Conservation (phyloP, 2,797 vertebrate species). For the Pipistrellus pipistrellus region DNA sequence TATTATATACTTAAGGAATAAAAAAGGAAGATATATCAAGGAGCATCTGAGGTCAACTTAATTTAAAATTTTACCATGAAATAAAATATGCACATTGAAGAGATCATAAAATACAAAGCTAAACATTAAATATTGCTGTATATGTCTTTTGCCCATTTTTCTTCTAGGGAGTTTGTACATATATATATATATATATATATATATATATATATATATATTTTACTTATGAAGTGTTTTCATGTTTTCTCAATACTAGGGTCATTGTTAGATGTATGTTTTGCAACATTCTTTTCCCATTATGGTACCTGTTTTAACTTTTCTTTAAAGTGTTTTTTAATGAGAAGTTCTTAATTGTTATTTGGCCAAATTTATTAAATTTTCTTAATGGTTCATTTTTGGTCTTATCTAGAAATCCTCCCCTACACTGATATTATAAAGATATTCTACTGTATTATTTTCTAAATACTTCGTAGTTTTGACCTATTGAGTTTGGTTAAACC, state of each 20-base stretch:
- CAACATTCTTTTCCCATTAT: background rate
- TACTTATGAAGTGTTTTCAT: background rate
- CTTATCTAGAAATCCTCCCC: background rate
- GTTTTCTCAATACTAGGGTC: background rate
- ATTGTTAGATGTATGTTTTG: background rate
- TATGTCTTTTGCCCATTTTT: background rate
- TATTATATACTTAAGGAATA: background rate
- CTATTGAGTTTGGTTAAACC: background rate
- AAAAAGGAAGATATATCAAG: background rate
- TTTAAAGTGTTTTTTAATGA: background rate
- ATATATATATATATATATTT: background rate
- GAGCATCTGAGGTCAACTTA: background rate
- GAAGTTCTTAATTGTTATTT: background rate
- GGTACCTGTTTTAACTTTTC: background rate
- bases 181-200: no score
- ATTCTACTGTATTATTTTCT: background rate
- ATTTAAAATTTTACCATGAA: slow-evolving; percentile 17
- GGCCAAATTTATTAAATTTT: background rate
- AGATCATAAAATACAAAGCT: background rate
- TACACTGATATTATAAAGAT: background rate
- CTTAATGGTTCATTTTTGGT: background rate
- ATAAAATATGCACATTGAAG: background rate
- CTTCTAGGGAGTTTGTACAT: background rate
- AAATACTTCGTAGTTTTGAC: background rate
- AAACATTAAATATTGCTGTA: background rate